Evolutionary conservation across 2,888 invertebrate species (phyloP), one percentile per base, ranked within the genome.

Genomic region (Caenorhabditis becei): DNA sequence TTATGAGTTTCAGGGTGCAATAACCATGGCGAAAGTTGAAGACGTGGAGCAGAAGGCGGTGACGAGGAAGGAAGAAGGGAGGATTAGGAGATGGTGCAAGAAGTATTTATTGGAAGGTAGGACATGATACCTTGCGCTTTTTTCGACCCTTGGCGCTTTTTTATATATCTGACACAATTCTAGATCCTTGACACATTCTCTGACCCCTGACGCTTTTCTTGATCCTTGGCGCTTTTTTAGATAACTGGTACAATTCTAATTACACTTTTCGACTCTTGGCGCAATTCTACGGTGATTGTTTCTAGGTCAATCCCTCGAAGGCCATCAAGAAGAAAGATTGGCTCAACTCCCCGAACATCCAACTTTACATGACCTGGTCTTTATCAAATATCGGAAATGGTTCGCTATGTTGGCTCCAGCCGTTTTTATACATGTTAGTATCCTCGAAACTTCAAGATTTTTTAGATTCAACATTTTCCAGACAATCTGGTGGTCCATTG

Each of bases 401-500:
- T 69, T 87, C 2, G 87, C 87, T 1, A 74, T 87, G 5, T 18
- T 80, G 28, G 75, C 87, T 11, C 87, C 87, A 14, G 82, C 87
- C 23, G 24, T 58, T 8, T 61, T 87, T 26, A 81, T 82, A 11
- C 77, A 85, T 58, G 80, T 80, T 7, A 62, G 70, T 28, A 32
- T 7, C 16, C 1, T 10, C 8, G 26, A 26, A 3, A 14, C 0
- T 24, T 0, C 10, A 14, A 23, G 1, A 16, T 16, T 51, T 35
- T 16, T 51, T 35, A 18, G 28, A 32, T 23, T 16, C 44, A 23
- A 35, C 7, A 20, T 20, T 7, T 66, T 82, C 14, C 41, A 83
- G 83, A 63, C 61, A 14, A 20, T 80, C 1, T 83, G 83, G 83
- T 71, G 75, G 53, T 35, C 72, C 16, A 74, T 74, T n/a, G 83